A percentile compares a stretch with the other conserved stretches of the same genome.
These are phyloP conservation scores for Chrysoperla carnea DNA, from an alignment of 1,140 invertebrate species.

Conservation along the genomic window DNA sequence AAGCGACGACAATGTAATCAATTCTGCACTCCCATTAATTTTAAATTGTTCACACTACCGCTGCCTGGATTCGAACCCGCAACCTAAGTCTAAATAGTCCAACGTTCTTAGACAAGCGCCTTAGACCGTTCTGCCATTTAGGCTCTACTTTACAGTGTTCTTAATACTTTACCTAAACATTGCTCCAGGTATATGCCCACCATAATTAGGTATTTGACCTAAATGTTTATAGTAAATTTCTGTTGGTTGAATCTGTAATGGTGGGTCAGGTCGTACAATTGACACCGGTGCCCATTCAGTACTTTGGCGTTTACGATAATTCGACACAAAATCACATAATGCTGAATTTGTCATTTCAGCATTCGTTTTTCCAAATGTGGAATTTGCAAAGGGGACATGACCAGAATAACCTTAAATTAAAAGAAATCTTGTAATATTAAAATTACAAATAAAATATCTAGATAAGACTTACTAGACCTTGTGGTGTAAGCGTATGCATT, in stretches of 20 bases:
- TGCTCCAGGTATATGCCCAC: constrained; percentile 50
- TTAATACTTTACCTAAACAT: constrained; percentile 43
- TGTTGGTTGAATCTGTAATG: constrained; percentile 24
- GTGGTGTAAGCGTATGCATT: no score
- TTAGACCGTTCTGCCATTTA: background rate
- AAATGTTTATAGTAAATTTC: constrained; percentile 49
- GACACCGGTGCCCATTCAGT: constrained; percentile 49
- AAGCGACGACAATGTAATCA: no score
- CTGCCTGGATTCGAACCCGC: no score
- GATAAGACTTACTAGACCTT: no score
- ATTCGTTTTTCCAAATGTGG: constrained; percentile 39
- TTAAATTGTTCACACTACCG: no score
- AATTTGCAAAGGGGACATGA: constrained; percentile 44
- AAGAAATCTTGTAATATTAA: no score
- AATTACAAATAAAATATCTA: no score
- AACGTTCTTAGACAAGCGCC: no score
- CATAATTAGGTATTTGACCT: constrained; percentile 52
- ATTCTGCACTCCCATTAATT: no score
- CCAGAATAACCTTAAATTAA: constrained; percentile 37
- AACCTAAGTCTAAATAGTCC: no score
- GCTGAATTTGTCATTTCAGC: constrained; percentile 40
- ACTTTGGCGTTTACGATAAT: constrained; percentile 41
- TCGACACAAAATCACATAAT: constrained; percentile 47
- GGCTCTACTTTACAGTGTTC: no score
- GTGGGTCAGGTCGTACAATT: constrained; percentile 27